Evolutionary conservation across 1,140 invertebrate genomes (phyloP), one percentile per base, ranked within the genome.

Genomic region (Chymomyza costata): DNA sequence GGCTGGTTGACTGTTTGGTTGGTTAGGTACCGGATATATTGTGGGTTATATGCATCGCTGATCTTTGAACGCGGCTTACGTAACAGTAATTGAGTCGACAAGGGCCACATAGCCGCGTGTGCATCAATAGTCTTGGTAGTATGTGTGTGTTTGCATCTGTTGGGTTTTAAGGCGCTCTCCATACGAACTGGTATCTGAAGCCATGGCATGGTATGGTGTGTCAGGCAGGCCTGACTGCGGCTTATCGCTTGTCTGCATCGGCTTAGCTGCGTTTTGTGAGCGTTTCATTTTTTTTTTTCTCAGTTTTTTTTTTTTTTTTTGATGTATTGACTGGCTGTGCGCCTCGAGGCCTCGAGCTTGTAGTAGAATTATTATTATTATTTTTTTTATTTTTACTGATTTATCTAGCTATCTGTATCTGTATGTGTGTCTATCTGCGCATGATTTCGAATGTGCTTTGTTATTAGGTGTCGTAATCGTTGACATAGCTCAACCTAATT

Each of bases 401-500:
- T 25, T 25, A 8, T 25, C 21, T 25, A 5, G 8, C 37, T 55
- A 40, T 51, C 55, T 49, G 34, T n/a, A n/a, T n/a, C n/a, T n/a
- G n/a, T n/a, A n/a, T 56, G 35, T 44, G 48, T 51, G 45, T 57
- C 47, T 62, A 60, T 54, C 32, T 58, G 46, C 8, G 21, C 21
- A 25, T 25, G 21, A 25, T 25, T 25, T 25, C 21, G 8, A 50
- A 55, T 28, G 19, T 32, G 41, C 49, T 47, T 61, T 65, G 47
- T 62, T 66, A 50, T 76, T 63, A 63, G 73, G 73, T 78, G 71
- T 78, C 73, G 71, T 67, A 78, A 71, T 78, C 71, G 58, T 67
- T 59, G 73, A 78, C 71, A 76, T 65, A 69, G 71, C 62, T 78
- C 66, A 71, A 66, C 62, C 71, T 67, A 78, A 78, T 78, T 80